Percentiles rank a stretch among this genome's conserved stretches.
These are phyloP conservation scores for Bibio marci DNA, from an alignment of 2,888 invertebrate genomes.

Conservation along the genomic window DNA sequence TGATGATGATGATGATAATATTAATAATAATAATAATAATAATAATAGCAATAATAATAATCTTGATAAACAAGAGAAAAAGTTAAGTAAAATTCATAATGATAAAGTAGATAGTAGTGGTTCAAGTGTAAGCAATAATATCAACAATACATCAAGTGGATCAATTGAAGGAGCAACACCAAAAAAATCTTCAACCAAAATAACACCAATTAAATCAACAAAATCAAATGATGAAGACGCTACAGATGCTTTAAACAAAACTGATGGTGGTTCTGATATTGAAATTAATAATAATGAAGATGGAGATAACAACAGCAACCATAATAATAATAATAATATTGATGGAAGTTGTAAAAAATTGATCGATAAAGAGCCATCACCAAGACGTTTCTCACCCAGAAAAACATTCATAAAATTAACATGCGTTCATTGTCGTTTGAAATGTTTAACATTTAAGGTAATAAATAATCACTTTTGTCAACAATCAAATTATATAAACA, in stretches of 20 bases:
- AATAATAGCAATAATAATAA: neutral
- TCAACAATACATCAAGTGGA: constrained; percentile 1
- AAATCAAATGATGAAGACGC: constrained; percentile 27
- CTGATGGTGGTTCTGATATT: constrained; percentile 29
- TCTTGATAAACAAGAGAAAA: neutral
- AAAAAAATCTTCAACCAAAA: constrained; percentile 8
- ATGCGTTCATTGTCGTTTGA: constrained; percentile 62
- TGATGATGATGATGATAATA: neutral
- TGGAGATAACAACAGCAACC: constrained; percentile 23
- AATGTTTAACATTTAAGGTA: constrained; percentile 56
- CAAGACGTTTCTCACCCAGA: constrained; percentile 24
- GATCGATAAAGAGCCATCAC: constrained; percentile 7
- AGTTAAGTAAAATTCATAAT: neutral
- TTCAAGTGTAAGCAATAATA: neutral
- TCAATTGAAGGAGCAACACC: neutral
- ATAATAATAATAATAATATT: too few relatives aligned
- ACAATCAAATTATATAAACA: too few relatives aligned
- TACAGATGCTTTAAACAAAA: constrained; percentile 37
- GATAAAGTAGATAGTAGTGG: neutral
- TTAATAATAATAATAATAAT: neutral
- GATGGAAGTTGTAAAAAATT: too few relatives aligned
- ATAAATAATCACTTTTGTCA: constrained; percentile 13
- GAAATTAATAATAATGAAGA: constrained; percentile 20
- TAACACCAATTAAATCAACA: constrained; percentile 20
- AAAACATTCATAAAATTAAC: constrained; percentile 47